Evolutionary conservation across 2,888 invertebrate species (phyloP).

Genomic region (Philhelius pedissequus): DNA sequence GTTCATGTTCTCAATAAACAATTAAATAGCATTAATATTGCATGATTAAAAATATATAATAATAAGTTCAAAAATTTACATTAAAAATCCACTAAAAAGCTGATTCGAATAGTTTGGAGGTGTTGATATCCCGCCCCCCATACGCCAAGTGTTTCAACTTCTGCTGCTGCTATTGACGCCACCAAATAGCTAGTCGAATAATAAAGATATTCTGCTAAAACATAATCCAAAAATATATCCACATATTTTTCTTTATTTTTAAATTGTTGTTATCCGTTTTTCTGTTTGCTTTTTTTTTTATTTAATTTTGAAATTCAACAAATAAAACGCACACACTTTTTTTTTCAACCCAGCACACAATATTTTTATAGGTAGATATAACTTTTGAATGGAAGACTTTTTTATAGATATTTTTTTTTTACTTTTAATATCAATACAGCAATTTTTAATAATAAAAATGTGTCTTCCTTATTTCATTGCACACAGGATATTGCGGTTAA

Average conservation of each 20-base stretch:
- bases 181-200: neutral
- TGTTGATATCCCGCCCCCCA: constrained; percentile 69
- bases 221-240: constrained; percentile 33
- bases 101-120: constrained; percentile 67
- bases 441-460: constrained; percentile 1
- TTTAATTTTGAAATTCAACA: neutral
- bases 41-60: constrained; percentile 12
- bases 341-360: constrained; percentile 30
- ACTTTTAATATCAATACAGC: neutral
- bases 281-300: neutral
- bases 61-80: constrained; percentile 44
- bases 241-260: neutral
- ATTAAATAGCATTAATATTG: constrained; percentile 5
- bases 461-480: constrained; percentile 36
- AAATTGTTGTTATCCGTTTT: constrained; percentile 20
- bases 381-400: constrained; percentile 35
- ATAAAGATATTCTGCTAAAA: neutral
- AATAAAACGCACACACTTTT: neutral
- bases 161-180: neutral
- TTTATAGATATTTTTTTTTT: neutral
- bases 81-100: constrained; percentile 68
- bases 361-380: neutral
- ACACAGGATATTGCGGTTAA: constrained; percentile 13
- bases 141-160: constrained; percentile 46
- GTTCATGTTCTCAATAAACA: constrained; percentile 32